Evolutionary conservation across 2,888 invertebrate genomes (phyloP).

Genomic region (Rosalia funebris): DNA sequence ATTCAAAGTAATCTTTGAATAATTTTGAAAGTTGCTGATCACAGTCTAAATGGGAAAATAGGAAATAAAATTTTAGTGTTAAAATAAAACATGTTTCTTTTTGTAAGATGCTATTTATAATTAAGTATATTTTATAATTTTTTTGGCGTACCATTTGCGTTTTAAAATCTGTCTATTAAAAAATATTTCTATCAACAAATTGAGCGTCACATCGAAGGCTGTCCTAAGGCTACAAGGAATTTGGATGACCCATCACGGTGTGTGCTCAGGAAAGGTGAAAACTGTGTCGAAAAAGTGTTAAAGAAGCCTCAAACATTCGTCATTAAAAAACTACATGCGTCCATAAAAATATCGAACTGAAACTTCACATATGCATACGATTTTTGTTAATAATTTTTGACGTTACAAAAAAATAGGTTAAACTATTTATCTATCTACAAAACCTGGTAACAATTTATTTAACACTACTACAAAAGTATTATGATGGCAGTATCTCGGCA

Average conservation of each 20-base stretch:
- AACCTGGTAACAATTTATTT: slow-evolving; percentile 58
- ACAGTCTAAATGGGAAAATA: too few species aligned
- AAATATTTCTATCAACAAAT: slow-evolving; percentile 28
- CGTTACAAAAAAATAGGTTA: slow-evolving; percentile 63
- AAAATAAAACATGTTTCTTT: too few species aligned
- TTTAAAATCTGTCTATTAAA: too few species aligned
- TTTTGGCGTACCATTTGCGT: too few species aligned
- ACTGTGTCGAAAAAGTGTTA: slow-evolving; percentile 38
- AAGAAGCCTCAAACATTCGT: slow-evolving; percentile 57
- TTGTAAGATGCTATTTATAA: too few species aligned
- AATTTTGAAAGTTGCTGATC: too few species aligned
- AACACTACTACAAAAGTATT: slow-evolving; percentile 62
- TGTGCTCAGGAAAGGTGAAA: slow-evolving; percentile 46
- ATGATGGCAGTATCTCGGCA: slow-evolving; percentile 54
- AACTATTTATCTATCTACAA: slow-evolving; percentile 61
- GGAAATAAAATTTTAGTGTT: too few species aligned
- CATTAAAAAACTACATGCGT: slow-evolving; percentile 56
- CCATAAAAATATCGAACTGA: slow-evolving; percentile 39
- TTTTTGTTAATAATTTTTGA: slow-evolving; percentile 45
- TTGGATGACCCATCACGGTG: slow-evolving; percentile 63
- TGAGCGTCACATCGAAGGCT: slow-evolving; percentile 52
- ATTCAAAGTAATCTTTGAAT: too few species aligned
- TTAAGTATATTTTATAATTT: too few species aligned
- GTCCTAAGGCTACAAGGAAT: slow-evolving; percentile 58
- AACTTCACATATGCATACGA: slow-evolving; percentile 39